Conservation (phyloP, 1,140 invertebrate species). For the Planococcus citri region DNA sequence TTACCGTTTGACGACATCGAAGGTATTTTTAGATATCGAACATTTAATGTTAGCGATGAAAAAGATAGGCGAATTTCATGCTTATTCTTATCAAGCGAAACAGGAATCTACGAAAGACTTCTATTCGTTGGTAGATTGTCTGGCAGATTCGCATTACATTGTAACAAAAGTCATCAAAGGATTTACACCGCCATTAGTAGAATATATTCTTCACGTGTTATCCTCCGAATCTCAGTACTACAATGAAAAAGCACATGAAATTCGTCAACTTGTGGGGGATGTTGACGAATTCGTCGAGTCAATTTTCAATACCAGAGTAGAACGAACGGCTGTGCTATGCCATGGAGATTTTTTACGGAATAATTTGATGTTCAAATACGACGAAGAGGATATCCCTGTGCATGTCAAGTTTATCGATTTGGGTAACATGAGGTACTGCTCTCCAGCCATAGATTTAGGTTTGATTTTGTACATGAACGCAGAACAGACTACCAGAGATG, state of each 20-base stretch:
- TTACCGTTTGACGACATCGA: background rate
- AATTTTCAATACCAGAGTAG: constrained; percentile 21
- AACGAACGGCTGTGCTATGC: constrained; percentile 32
- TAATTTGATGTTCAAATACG: constrained; percentile 31
- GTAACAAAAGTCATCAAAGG: background rate
- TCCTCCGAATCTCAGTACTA: background rate
- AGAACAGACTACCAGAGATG: constrained; percentile 25
- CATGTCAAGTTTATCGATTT: constrained; percentile 35
- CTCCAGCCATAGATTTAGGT: constrained; percentile 34
- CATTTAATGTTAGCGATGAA: background rate
- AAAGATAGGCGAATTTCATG: background rate
- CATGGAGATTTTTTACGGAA: constrained; percentile 36
- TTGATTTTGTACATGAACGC: constrained; percentile 35
- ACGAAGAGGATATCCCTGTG: constrained; percentile 22
- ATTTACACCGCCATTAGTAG: background rate
- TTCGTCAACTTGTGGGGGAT: background rate
- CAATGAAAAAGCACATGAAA: background rate
- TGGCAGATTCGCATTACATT: background rate
- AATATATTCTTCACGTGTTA: background rate
- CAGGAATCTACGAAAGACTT: background rate
- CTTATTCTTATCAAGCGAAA: background rate
- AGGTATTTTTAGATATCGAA: background rate
- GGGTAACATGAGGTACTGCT: constrained; percentile 31
- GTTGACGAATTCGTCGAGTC: background rate
- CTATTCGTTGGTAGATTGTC: background rate